phyloP scores from a whole-genome alignment of 2,888 invertebrate genomes.

The Microchrysa polita region DNA sequence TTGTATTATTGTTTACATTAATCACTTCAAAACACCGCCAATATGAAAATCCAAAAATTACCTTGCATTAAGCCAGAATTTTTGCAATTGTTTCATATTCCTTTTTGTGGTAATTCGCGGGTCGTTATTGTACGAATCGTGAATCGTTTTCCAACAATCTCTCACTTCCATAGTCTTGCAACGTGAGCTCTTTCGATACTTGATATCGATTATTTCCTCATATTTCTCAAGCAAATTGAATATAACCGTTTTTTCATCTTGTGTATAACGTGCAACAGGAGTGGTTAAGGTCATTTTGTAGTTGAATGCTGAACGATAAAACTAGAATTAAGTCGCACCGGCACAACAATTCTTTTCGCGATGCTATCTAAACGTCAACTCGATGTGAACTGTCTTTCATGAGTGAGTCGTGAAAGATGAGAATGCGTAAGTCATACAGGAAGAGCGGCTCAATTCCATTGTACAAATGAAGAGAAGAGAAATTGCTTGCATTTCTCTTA shows the following conservation, averaged over 20 bases:
- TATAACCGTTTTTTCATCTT: constrained; percentile 62
- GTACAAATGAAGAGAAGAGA: no score
- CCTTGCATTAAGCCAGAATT: constrained; percentile 64
- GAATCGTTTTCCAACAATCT: constrained; percentile 63
- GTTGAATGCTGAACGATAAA: not conserved
- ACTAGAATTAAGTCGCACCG: not conserved
- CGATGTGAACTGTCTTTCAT: not conserved
- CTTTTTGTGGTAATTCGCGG: constrained; percentile 59
- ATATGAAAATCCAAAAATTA: constrained; percentile 45
- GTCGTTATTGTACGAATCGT: constrained; percentile 60
- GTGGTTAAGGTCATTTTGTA: constrained; percentile 9
- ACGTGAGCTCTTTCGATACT: constrained; percentile 58
- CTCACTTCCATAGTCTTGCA: constrained; percentile 61
- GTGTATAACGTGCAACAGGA: constrained; percentile 57
- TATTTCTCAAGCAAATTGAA: constrained; percentile 60
- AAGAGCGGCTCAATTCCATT: no score
- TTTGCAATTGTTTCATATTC: constrained; percentile 63
- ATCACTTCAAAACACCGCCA: not conserved
- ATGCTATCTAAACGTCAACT: not conserved
- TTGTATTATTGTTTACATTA: constrained; percentile 33
- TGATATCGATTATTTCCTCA: constrained; percentile 64
- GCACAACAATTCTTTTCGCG: not conserved
- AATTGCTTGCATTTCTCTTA: no score
- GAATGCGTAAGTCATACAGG: no score
- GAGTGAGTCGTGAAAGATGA: not conserved